A percentile compares a stretch with the other conserved stretches of the same genome.
Evolutionary conservation across 1,140 invertebrate species (phyloP).

Genomic region (Nasonia giraulti): DNA sequence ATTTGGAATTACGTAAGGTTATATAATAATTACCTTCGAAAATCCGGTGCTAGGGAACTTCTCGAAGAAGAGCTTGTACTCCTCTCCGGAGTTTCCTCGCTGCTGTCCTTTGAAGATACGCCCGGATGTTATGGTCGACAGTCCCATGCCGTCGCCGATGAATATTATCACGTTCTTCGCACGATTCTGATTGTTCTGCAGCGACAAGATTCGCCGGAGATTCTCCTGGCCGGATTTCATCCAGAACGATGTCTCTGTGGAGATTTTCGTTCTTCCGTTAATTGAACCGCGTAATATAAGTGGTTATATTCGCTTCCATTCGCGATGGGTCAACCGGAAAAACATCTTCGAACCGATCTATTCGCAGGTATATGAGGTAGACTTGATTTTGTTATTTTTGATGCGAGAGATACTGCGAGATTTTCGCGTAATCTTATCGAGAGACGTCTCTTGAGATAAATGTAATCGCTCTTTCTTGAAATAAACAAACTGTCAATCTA

Average conservation of each 20-base stretch:
- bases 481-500: no score
- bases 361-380: no score
- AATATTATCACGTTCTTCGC: conserved; percentile 84
- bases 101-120: conserved; percentile 78
- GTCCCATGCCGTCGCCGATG: conserved; percentile 84
- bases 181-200: conserved; percentile 70
- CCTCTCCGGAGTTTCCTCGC: conserved; percentile 75
- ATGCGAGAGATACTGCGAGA: no score
- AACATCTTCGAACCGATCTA: no score
- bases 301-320: no score
- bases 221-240: conserved; percentile 68
- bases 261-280: conserved; percentile 14
- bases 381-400: no score
- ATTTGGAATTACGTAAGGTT: no score
- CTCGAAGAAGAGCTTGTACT: conserved; percentile 76
- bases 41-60: conserved; percentile 77
- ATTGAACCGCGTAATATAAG: background rate
- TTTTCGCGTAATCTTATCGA: no score
- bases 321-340: no score
- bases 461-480: no score
- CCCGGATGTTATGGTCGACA: conserved; percentile 80
- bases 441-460: no score
- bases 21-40: conserved; percentile 72
- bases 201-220: conserved; percentile 63
- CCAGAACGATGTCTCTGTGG: conserved; percentile 69